Evolutionary conservation across 2,888 invertebrate genomes (phyloP), one percentile per base, ranked within the genome.

Genomic region (Acanthosoma haemorrhoidale): DNA sequence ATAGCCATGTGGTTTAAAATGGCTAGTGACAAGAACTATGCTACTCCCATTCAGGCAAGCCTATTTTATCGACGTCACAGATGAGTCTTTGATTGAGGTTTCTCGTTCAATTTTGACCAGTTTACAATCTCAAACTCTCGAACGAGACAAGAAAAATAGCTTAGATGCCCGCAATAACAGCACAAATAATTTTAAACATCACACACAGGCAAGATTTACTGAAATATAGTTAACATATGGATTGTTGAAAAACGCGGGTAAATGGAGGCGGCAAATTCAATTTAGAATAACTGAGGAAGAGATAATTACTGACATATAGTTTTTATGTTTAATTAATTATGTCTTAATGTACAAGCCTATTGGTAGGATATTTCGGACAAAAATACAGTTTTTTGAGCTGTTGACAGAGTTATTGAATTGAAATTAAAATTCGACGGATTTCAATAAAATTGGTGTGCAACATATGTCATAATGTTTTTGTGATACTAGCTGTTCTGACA

Each of bases 1-100:
- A 38, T 25, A 68, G 68, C 68, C 68, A 68, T 68, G 68, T 68
- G 68, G 68, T 68, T 59, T 15, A 68, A 68, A 68, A 68, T 59
- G 58, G 68, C 59, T 59, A 43, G 58, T 68, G 58, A 68, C 68
- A 68, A 64, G 68, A 68, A 59, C 68, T 68, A 68, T 59, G 59
- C 68, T 68, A 31, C 31, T 57, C 59, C 59, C 51, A 43, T 68
- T 43, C 31, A 68, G 70, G 69, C 73, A 60, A 71, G 68, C 70
- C 72, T 73, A 71, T 71, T 29, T 68, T 71, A 73, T 73, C 69
- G 73, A 73, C 73, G 73, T 73, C 73, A 73, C 70, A 43, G 13
- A 15, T 3, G 67, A 43, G 1, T 16, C 15, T 51, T 67, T 36
- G 57, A 67, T 67, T 32, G 6, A 0, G 1, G 0, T 6, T 2